Percentiles rank a stretch among this genome's conserved stretches.
phyloP scores from a whole-genome alignment of 2,888 invertebrate genomes.

The Venustoraphidia nigricollis region DNA sequence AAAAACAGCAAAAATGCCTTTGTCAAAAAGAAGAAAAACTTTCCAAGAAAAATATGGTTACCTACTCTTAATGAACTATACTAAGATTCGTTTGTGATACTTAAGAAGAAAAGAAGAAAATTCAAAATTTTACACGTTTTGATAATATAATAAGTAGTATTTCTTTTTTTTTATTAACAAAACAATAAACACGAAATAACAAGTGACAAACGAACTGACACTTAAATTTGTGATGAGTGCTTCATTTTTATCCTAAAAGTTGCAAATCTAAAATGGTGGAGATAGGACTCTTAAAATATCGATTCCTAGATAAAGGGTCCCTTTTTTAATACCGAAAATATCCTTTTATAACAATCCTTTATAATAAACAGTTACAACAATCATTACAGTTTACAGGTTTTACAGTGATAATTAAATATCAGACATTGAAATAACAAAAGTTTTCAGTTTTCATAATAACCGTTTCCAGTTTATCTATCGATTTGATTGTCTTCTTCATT shows the following conservation, averaged over 20 bases:
- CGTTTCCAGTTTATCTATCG: too few species aligned
- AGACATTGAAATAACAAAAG: too few species aligned
- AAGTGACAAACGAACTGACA: too few species aligned
- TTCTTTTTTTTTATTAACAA: too few species aligned
- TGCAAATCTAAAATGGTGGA: not conserved
- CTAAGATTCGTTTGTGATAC: not conserved
- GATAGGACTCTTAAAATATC: conserved; percentile 2
- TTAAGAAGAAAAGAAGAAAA: too few species aligned
- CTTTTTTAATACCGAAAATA: not conserved
- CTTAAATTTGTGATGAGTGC: not conserved
- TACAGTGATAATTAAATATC: conserved; percentile 1
- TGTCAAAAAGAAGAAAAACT: not conserved
- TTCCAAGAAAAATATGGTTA: too few species aligned
- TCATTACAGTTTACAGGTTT: conserved; percentile 8
- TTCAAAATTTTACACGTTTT: too few species aligned
- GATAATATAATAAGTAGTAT: too few species aligned
- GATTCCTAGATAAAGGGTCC: not conserved
- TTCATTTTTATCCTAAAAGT: not conserved
- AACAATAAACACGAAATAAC: too few species aligned
- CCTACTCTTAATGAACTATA: too few species aligned
- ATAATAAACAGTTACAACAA: conserved; percentile 9
- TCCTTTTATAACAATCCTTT: conserved; percentile 8
- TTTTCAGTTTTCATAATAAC: too few species aligned
- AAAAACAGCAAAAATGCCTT: conserved; percentile 3
- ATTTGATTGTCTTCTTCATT: too few species aligned